These are phyloP conservation scores for Paraplagusia blochii DNA, from an alignment of 2,113 vertebrate species.

Conservation along the genomic window DNA sequence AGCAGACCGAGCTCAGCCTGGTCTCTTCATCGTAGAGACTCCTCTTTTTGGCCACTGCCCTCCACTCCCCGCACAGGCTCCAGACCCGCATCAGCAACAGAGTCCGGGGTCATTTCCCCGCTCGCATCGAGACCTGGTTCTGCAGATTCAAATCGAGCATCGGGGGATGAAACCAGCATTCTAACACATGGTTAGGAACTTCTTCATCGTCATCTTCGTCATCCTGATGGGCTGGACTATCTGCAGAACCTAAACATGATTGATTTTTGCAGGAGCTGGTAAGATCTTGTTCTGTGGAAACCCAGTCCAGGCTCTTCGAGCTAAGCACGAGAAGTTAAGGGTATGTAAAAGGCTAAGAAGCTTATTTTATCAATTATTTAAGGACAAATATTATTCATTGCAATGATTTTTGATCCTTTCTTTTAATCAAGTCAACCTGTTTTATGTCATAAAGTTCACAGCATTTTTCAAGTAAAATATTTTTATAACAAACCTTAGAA, in stretches of 20 bases:
- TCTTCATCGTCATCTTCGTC: not conserved
- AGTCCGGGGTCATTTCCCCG: constrained; percentile 31
- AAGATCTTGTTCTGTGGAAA: constrained; percentile 87
- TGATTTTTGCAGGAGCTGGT: constrained; percentile 74
- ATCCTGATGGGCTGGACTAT: not conserved
- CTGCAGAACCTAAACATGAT: constrained; percentile 48
- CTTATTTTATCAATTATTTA: not conserved
- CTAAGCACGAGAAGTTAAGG: constrained; percentile 78
- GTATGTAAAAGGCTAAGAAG: constrained; percentile 64
- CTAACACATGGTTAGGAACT: constrained; percentile 83
- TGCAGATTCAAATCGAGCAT: constrained; percentile 46
- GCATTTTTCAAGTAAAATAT: too few relatives aligned
- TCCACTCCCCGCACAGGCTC: constrained; percentile 43
- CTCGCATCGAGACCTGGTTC: constrained; percentile 57
- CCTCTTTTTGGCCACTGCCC: constrained; percentile 22
- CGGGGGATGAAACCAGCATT: constrained; percentile 75
- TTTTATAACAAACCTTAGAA: too few relatives aligned
- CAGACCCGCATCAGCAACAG: constrained; percentile 33
- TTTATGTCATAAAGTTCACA: too few relatives aligned
- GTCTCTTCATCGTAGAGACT: constrained; percentile 31
- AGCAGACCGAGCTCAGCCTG: constrained; percentile 50
- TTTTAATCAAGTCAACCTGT: too few relatives aligned
- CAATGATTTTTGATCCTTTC: too few relatives aligned
- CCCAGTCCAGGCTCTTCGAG: constrained; percentile 81
- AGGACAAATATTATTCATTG: not conserved